Evolutionary conservation across 2,113 vertebrate genomes (phyloP).

Genomic region (Amphilophus citrinellus): DNA sequence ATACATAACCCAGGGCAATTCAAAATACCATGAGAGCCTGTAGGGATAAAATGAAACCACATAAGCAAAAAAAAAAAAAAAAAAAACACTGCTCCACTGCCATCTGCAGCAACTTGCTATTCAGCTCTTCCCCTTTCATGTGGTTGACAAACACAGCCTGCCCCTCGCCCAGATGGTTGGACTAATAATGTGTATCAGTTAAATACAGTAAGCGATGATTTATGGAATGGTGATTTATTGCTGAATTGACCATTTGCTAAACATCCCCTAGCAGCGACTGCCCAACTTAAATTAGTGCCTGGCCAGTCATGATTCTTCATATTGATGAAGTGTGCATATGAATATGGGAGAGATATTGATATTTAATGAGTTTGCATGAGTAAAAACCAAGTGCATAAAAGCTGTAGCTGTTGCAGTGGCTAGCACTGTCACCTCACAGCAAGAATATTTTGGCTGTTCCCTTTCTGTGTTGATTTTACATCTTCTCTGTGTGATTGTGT

Average conservation of each 20-base stretch:
- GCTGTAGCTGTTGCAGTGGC: background rate
- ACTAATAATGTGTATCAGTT: conserved; percentile 13
- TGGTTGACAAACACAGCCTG: conserved; percentile 28
- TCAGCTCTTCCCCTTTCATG: conserved; percentile 39
- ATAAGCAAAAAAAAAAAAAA: conserved; percentile 58
- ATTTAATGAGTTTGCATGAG: background rate
- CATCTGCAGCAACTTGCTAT: conserved; percentile 49
- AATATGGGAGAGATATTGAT: background rate
- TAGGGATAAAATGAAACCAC: conserved; percentile 63
- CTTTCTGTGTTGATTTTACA: no score
- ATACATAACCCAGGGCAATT: conserved; percentile 76
- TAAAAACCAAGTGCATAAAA: background rate
- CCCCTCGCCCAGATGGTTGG: conserved; percentile 7
- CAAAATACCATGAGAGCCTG: conserved; percentile 64
- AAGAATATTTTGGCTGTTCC: background rate
- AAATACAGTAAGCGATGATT: conserved; percentile 21
- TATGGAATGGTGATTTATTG: conserved; percentile 10
- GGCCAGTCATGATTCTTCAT: background rate
- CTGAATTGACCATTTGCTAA: conserved; percentile 1
- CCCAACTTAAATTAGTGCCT: background rate
- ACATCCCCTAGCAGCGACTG: background rate
- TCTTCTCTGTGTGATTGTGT: background rate
- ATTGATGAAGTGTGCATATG: background rate
- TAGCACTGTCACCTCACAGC: no score
- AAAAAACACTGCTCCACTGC: conserved; percentile 45